phyloP scores from a whole-genome alignment of 2,113 vertebrate species.

The Bambusicola thoracicus region DNA sequence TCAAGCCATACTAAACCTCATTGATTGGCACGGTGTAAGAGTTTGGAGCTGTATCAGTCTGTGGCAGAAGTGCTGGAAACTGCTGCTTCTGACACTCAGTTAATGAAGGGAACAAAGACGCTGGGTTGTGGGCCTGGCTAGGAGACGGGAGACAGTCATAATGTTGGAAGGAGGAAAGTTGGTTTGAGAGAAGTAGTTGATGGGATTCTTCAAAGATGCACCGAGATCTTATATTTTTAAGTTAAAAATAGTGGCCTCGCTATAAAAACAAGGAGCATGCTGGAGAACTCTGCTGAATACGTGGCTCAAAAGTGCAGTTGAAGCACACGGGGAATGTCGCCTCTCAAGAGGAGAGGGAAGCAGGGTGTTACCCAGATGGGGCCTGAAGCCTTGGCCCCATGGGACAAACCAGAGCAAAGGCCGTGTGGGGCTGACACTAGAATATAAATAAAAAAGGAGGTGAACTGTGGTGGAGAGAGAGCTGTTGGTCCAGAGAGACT shows the following conservation, averaged over 20 bases:
- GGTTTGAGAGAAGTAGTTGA: background rate
- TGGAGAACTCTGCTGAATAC: background rate
- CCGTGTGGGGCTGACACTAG: background rate
- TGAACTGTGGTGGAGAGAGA: background rate
- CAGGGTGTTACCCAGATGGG: background rate
- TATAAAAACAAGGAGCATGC: background rate
- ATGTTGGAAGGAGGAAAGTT: background rate
- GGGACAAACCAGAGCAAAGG: background rate
- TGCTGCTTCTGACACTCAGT: background rate
- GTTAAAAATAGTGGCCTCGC: background rate
- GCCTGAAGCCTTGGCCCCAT: accelerated
- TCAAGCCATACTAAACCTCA: background rate
- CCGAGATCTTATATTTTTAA: background rate
- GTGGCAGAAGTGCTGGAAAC: background rate
- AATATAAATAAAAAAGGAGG: background rate
- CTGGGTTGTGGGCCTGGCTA: background rate
- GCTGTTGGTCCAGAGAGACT: background rate
- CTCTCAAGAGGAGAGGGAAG: background rate
- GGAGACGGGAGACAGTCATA: background rate
- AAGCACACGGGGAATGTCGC: background rate
- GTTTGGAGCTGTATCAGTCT: background rate
- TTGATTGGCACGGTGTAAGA: accelerated
- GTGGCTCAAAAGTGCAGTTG: accelerated
- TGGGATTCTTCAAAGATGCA: background rate
- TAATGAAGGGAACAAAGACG: background rate